phyloP scores from a whole-genome alignment of 2,113 vertebrate species.

The Ceratotherium simum region DNA sequence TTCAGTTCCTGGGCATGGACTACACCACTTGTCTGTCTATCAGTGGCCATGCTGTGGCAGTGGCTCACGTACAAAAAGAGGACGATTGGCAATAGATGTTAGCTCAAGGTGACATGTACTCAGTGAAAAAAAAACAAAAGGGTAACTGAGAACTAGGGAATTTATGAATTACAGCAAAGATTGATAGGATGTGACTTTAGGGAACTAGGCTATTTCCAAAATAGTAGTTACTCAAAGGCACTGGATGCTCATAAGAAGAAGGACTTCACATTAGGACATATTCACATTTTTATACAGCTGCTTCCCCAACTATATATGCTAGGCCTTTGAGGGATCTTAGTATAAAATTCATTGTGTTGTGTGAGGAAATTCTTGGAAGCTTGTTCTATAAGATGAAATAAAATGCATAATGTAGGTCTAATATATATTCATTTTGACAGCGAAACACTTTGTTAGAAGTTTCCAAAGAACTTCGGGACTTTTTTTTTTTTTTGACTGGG shows the following conservation, averaged over 20 bases:
- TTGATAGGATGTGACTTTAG: neutral
- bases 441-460: neutral
- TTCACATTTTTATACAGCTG: neutral
- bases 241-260: neutral
- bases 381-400: conserved; percentile 37
- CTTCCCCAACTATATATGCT: neutral
- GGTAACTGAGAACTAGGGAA: neutral
- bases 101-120: too few relatives aligned
- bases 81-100: too few relatives aligned
- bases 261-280: neutral
- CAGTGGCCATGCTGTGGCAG: too few relatives aligned
- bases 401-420: neutral
- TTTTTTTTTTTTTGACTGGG: neutral
- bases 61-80: too few relatives aligned
- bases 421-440: neutral
- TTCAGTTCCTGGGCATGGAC: too few relatives aligned
- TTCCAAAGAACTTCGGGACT: neutral
- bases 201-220: neutral
- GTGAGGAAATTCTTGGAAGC: neutral
- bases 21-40: too few relatives aligned
- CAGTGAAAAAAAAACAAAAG: too few relatives aligned
- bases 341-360: neutral
- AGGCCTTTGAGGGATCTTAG: neutral
- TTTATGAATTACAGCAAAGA: conserved; percentile 3
- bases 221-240: neutral